Percentiles rank a stretch among this genome's conserved stretches.
phyloP scores from a whole-genome alignment of 2,797 vertebrate genomes.

The Aselliscus stoliczkanus region DNA sequence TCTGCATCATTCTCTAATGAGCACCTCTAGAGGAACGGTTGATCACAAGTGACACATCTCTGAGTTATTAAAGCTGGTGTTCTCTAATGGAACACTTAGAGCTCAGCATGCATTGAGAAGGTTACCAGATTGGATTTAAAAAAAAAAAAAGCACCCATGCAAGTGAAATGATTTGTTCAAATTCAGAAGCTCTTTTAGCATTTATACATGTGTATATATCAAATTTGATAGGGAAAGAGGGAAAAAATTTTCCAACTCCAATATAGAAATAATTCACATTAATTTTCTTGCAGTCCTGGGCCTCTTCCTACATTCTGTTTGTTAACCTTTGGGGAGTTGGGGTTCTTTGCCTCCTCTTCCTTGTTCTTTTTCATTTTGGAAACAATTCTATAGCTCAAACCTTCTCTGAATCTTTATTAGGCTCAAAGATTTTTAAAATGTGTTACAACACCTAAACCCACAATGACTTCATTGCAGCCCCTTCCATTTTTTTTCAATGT shows the following conservation, averaged over 20 bases:
- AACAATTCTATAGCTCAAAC: not conserved
- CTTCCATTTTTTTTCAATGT: not conserved
- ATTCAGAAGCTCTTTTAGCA: not conserved
- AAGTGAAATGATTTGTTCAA: not conserved
- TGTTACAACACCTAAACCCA: not conserved
- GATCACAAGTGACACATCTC: not conserved
- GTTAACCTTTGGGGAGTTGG: not conserved
- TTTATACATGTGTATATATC: not conserved
- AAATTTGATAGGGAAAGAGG: not conserved
- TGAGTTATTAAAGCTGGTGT: not conserved
- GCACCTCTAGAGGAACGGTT: not conserved
- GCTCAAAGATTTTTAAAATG: not conserved
- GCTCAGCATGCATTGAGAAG: not conserved
- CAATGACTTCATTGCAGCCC: not conserved
- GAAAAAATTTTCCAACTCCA: not conserved
- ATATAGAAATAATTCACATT: not conserved
- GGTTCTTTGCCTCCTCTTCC: not conserved
- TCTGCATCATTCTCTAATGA: not conserved
- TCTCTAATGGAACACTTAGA: not conserved
- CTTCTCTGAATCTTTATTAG: not conserved
- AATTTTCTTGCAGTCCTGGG: not conserved
- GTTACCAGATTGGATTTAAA: not conserved
- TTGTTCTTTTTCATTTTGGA: not conserved
- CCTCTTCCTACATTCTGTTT: not conserved
- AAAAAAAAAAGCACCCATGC: not conserved